phyloP scores from a whole-genome alignment of 2,797 vertebrate species.

The Hapalemur alaotrensis region DNA sequence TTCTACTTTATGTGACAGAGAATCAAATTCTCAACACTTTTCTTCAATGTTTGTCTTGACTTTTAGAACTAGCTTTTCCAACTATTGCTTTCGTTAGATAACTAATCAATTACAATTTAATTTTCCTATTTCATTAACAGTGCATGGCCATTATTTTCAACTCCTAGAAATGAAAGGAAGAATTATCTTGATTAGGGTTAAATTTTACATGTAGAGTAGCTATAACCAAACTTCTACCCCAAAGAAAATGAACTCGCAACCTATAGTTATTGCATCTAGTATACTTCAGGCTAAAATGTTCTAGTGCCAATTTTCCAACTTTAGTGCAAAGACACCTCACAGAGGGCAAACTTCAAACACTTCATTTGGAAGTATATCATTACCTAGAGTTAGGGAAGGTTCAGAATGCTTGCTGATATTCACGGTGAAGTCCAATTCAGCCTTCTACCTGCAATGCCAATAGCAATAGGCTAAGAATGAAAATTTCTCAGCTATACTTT shows the following conservation, averaged over 20 bases:
- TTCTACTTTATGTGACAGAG: background rate
- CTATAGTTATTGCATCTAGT: background rate
- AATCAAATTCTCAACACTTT: background rate
- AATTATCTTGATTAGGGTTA: background rate
- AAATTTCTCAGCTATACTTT: background rate
- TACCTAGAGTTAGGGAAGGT: background rate
- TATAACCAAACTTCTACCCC: background rate
- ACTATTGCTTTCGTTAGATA: background rate
- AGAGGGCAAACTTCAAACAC: background rate
- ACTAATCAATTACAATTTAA: background rate
- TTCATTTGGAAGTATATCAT: background rate
- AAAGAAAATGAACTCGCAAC: background rate
- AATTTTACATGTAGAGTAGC: background rate
- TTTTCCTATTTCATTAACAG: background rate
- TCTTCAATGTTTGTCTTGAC: background rate
- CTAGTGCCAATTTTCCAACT: background rate
- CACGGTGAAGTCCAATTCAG: background rate
- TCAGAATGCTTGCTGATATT: background rate
- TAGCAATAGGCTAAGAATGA: background rate
- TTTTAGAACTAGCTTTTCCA: constrained; percentile 34
- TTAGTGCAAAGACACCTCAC: background rate
- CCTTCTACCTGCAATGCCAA: background rate
- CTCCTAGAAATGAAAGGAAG: background rate
- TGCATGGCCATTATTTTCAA: background rate
- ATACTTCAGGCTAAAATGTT: background rate